These are phyloP conservation scores for Xenopus laevis DNA, from an alignment of 2,113 vertebrate genomes.

Conservation along the genomic window DNA sequence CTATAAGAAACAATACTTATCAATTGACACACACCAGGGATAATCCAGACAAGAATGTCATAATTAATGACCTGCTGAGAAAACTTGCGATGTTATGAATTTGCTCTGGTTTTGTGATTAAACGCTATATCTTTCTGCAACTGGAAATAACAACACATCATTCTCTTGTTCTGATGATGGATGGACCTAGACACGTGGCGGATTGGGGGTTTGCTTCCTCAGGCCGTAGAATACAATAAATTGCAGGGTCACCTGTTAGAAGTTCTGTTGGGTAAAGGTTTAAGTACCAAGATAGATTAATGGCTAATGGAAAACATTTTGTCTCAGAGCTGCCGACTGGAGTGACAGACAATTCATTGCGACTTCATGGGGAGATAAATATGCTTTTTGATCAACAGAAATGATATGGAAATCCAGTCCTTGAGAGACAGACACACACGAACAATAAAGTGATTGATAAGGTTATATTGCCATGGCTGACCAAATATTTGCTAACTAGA, in stretches of 20 bases:
- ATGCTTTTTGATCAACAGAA: constrained; percentile 18
- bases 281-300: constrained; percentile 12
- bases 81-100: fast-evolving
- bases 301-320: constrained; percentile 23
- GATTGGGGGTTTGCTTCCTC: neutral
- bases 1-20: too few relatives aligned
- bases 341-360: constrained; percentile 35
- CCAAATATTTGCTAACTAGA: neutral
- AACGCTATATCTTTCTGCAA: neutral
- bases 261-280: neutral
- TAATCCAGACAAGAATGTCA: too few relatives aligned
- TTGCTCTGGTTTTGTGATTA: constrained; percentile 16
- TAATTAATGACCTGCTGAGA: too few relatives aligned
- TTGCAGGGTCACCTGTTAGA: neutral
- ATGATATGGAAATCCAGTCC: constrained; percentile 36
- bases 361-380: constrained; percentile 24
- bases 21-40: too few relatives aligned
- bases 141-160: neutral
- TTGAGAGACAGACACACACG: constrained; percentile 5
- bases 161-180: neutral
- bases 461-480: neutral
- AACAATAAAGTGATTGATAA: constrained; percentile 16
- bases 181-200: neutral
- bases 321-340: constrained; percentile 5
- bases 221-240: constrained; percentile 7